phyloP scores from a whole-genome alignment of 2,113 vertebrate species.

The Vanacampus margaritifer region DNA sequence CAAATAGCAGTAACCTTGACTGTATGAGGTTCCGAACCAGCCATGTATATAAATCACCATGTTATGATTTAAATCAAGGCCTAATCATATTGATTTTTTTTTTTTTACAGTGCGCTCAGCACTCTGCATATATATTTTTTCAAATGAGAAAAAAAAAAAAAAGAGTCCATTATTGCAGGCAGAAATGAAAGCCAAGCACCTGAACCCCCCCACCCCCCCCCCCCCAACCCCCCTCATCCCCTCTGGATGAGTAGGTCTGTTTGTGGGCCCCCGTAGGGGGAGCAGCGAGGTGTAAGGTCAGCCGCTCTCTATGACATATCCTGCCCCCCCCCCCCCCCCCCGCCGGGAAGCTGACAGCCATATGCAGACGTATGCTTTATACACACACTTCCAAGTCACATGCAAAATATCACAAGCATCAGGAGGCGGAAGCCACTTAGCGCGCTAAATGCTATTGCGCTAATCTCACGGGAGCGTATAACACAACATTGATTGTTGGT shows the following conservation, averaged over 20 bases:
- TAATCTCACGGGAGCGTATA: slow-evolving; percentile 20
- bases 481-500: neutral
- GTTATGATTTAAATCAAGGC: neutral
- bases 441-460: slow-evolving; percentile 42
- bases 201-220: too few relatives aligned
- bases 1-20: neutral
- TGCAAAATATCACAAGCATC: slow-evolving; percentile 48
- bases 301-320: slow-evolving; percentile 31
- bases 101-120: neutral
- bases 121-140: neutral
- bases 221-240: too few relatives aligned
- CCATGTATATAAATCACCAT: neutral
- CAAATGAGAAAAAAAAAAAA: neutral
- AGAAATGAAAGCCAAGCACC: slow-evolving; percentile 16
- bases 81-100: neutral
- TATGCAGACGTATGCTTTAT: slow-evolving; percentile 18
- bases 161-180: neutral
- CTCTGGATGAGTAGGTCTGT: slow-evolving; percentile 22
- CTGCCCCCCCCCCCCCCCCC: slow-evolving; percentile 35
- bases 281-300: slow-evolving; percentile 54
- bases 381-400: slow-evolving; percentile 16
- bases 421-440: slow-evolving; percentile 4
- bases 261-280: slow-evolving; percentile 36
- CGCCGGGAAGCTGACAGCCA: slow-evolving; percentile 25
- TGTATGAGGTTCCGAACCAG: neutral